Conservation (phyloP, 2,888 invertebrate genomes). For the Epiblema foenella region DNA sequence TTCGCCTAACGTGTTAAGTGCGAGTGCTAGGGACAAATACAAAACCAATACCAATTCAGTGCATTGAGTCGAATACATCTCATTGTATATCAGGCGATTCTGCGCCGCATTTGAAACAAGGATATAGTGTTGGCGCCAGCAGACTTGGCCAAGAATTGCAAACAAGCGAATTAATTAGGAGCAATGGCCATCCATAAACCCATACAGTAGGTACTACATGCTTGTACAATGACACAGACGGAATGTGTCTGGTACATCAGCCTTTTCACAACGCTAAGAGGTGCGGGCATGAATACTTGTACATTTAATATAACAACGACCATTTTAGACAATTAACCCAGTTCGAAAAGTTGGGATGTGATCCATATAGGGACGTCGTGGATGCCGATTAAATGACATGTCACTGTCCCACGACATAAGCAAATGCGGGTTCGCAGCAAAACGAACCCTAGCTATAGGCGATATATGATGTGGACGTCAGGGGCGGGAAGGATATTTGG, state of each 20-base stretch:
- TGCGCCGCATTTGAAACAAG: conserved; percentile 31
- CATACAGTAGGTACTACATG: background rate
- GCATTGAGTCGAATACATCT: background rate
- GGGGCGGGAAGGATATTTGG: too few relatives aligned
- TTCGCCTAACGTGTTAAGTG: background rate
- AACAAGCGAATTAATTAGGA: conserved; percentile 61
- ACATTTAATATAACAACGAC: conserved; percentile 5
- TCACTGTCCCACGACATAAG: background rate
- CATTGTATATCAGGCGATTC: conserved; percentile 16
- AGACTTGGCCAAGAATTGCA: conserved; percentile 60
- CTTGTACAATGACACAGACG: conserved; percentile 15
- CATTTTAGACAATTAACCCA: conserved; percentile 16
- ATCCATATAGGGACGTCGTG: background rate
- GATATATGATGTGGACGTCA: too few relatives aligned
- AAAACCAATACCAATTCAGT: background rate
- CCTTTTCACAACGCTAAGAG: background rate
- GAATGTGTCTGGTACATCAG: conserved; percentile 28
- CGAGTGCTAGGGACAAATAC: background rate
- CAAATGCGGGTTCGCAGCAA: too few relatives aligned
- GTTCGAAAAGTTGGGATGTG: conserved; percentile 1
- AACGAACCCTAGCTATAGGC: too few relatives aligned
- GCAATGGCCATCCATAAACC: conserved; percentile 44
- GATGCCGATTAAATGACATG: background rate
- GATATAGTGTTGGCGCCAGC: conserved; percentile 66
- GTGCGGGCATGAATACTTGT: background rate